Conservation (phyloP, 2,113 vertebrate species). For the Oncorhynchus keta region DNA sequence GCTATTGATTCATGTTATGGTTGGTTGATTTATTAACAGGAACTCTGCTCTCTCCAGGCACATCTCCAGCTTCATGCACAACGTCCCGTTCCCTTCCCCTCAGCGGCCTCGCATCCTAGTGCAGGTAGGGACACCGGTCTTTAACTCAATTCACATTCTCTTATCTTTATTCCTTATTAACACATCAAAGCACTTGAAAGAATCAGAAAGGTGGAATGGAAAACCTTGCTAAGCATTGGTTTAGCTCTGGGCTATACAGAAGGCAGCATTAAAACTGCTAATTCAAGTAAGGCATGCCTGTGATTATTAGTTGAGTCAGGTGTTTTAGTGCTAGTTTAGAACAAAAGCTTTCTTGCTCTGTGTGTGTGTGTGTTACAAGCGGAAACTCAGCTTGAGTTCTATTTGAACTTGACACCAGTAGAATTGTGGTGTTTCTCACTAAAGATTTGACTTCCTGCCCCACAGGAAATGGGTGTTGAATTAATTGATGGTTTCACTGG, state of each 20-base stretch:
- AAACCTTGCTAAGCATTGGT: too few species aligned
- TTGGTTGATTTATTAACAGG: neutral
- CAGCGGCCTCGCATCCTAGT: conserved; percentile 94
- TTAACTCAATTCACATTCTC: neutral
- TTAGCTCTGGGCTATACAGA: too few species aligned
- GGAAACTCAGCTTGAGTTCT: neutral
- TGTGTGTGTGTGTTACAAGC: neutral
- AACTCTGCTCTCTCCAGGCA: conserved; percentile 75
- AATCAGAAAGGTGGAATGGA: too few species aligned
- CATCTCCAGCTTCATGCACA: conserved; percentile 98
- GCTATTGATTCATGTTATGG: neutral
- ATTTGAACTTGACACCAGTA: neutral
- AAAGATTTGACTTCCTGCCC: conserved; percentile 29
- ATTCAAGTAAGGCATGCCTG: too few species aligned
- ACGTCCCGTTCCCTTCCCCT: conserved; percentile 93
- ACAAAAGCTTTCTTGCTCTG: neutral
- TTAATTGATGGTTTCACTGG: neutral
- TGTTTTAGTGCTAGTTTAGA: neutral
- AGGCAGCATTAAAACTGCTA: too few species aligned
- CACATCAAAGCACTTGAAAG: too few species aligned
- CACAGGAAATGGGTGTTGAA: conserved; percentile 41
- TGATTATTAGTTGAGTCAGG: neutral
- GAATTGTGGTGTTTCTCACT: conserved; percentile 5
- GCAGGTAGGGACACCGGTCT: conserved; percentile 76
- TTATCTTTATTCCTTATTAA: neutral